Conservation (phyloP, 2,113 vertebrate species). For the Cyprinodon tularosa region DNA sequence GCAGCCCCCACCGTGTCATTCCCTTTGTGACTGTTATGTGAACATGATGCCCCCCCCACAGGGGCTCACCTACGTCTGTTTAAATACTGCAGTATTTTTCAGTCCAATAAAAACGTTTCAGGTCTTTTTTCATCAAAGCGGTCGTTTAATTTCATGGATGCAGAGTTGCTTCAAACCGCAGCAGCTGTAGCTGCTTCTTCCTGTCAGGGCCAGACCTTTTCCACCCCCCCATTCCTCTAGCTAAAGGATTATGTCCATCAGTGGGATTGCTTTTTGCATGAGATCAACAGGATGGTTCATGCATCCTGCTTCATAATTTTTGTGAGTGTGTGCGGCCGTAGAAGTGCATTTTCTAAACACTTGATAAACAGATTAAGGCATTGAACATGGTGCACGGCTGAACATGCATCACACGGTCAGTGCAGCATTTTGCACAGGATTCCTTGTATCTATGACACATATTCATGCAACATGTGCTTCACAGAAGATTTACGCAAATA, state of each 20-base stretch:
- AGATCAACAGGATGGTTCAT: slow-evolving; percentile 52
- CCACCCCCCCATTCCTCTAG: slow-evolving; percentile 20
- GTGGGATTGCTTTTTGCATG: slow-evolving; percentile 63
- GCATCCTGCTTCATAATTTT: slow-evolving; percentile 41
- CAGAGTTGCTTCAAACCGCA: slow-evolving; percentile 22
- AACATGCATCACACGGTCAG: neutral
- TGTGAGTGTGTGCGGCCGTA: slow-evolving; percentile 7
- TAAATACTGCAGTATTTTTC: slow-evolving; percentile 10
- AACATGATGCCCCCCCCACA: neutral
- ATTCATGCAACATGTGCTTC: slow-evolving; percentile 5
- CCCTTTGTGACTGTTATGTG: neutral
- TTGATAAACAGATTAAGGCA: slow-evolving; percentile 38
- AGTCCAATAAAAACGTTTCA: slow-evolving; percentile 11
- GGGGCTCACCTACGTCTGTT: slow-evolving; percentile 1
- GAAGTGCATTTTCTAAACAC: slow-evolving; percentile 12
- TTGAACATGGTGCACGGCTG: neutral
- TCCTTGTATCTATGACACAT: slow-evolving; percentile 1
- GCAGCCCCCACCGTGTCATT: neutral
- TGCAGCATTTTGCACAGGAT: neutral
- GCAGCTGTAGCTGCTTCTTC: slow-evolving; percentile 26
- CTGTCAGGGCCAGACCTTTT: slow-evolving; percentile 40
- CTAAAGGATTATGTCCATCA: slow-evolving; percentile 66
- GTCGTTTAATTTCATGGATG: slow-evolving; percentile 40
- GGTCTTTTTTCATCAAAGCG: slow-evolving; percentile 49
- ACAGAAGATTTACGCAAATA: neutral